These are phyloP conservation scores for Zosterops borbonicus DNA, from an alignment of 2,113 vertebrate genomes.

Conservation along the genomic window DNA sequence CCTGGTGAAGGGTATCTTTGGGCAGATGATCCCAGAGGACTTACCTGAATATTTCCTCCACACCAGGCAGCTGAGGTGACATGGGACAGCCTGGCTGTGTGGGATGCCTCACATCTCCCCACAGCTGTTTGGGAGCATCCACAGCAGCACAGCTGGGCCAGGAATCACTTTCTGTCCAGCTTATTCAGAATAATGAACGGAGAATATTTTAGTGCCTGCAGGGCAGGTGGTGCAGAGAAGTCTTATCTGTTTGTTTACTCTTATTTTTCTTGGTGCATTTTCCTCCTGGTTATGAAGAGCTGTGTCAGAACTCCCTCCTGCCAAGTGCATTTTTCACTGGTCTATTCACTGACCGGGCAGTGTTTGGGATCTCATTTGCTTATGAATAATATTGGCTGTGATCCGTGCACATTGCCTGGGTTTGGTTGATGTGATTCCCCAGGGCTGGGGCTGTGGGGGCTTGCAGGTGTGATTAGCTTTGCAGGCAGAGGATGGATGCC, in stretches of 20 bases:
- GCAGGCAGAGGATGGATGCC: background rate
- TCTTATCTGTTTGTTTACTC: background rate
- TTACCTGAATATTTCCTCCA: background rate
- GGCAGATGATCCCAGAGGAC: background rate
- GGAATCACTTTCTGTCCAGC: background rate
- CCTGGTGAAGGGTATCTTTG: accelerated
- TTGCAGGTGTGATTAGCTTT: slow-evolving; percentile 14
- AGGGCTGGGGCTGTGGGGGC: background rate
- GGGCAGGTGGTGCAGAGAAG: background rate
- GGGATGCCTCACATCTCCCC: background rate
- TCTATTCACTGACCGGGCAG: background rate
- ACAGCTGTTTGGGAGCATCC: background rate
- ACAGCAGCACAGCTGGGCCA: background rate
- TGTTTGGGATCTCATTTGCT: background rate
- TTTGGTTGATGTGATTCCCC: background rate
- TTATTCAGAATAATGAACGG: background rate
- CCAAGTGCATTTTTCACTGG: background rate
- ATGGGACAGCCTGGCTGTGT: background rate
- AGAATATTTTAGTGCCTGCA: background rate
- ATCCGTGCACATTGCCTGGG: background rate
- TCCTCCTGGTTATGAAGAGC: background rate
- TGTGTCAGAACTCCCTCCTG: background rate
- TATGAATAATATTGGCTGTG: background rate
- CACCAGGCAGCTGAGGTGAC: background rate
- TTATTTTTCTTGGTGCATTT: background rate